A percentile compares a stretch with the other conserved stretches of the same genome.
phyloP scores from a whole-genome alignment of 2,888 invertebrate species.

The Osmoderma eremita region DNA sequence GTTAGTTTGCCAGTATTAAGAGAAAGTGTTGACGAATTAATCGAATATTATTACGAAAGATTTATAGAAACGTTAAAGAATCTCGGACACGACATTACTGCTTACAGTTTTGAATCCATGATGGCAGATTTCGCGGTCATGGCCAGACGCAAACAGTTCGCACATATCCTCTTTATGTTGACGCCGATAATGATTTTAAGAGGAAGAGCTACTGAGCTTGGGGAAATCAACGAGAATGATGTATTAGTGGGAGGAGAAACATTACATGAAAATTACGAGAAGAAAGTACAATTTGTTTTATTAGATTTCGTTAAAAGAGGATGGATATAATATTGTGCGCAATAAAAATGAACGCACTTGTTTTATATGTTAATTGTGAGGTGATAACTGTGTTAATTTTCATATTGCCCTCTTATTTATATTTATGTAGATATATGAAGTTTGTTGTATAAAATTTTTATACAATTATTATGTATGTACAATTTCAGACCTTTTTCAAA shows the following conservation, averaged over 20 bases:
- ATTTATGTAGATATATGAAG: too few relatives aligned
- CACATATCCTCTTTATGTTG: slow-evolving; percentile 62
- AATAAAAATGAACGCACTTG: neutral
- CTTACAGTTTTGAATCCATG: slow-evolving; percentile 60
- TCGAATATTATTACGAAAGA: slow-evolving; percentile 63
- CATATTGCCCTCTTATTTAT: too few relatives aligned
- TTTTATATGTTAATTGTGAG: neutral
- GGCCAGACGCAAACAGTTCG: slow-evolving; percentile 57
- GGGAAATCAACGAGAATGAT: slow-evolving; percentile 49
- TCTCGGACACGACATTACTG: slow-evolving; percentile 50
- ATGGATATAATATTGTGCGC: slow-evolving; percentile 19
- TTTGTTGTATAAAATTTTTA: neutral
- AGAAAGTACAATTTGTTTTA: slow-evolving; percentile 28
- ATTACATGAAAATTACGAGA: slow-evolving; percentile 30
- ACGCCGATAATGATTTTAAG: slow-evolving; percentile 60
- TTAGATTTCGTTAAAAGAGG: slow-evolving; percentile 33
- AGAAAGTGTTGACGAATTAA: slow-evolving; percentile 62
- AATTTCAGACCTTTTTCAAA: too few relatives aligned
- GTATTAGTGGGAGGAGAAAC: slow-evolving; percentile 17
- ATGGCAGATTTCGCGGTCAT: slow-evolving; percentile 58
- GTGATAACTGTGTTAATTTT: neutral
- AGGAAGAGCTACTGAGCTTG: slow-evolving; percentile 57
- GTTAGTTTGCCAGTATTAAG: slow-evolving; percentile 59
- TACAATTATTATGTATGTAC: too few relatives aligned
- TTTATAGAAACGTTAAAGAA: slow-evolving; percentile 54